Conservation (phyloP, 2,888 invertebrate genomes). For the Microctonus brassicae region DNA sequence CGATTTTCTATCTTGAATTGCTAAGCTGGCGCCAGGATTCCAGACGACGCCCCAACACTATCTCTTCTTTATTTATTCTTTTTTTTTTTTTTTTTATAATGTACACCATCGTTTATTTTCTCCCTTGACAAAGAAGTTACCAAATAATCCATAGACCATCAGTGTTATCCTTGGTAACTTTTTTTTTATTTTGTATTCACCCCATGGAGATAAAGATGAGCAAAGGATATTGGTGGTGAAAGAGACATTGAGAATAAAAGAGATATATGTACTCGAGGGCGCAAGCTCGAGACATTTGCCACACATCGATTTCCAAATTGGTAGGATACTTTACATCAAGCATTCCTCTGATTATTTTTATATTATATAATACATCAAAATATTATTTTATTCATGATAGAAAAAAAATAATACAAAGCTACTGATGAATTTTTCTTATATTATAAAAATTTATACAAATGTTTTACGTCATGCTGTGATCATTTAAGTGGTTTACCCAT, state of each 20-base stretch:
- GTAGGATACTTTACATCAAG: not conserved
- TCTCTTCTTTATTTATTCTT: too few species aligned
- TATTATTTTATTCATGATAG: not conserved
- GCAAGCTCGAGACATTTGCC: conserved; percentile 16
- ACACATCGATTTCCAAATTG: conserved; percentile 22
- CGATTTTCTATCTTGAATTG: conserved; percentile 16
- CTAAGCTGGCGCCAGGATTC: conserved; percentile 43
- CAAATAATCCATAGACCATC: not conserved
- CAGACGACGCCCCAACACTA: conserved; percentile 34
- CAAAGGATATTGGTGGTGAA: not conserved
- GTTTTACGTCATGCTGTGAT: not conserved
- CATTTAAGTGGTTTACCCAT: conserved; percentile 14
- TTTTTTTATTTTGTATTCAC: not conserved
- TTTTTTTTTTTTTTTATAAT: not conserved
- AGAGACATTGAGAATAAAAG: conserved; percentile 13
- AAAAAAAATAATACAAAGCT: not conserved
- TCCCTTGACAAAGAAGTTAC: not conserved
- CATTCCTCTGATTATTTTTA: not conserved
- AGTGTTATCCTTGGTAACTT: not conserved
- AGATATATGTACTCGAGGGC: conserved; percentile 17
- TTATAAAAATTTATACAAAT: not conserved
- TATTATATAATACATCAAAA: not conserved
- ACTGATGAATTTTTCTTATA: not conserved
- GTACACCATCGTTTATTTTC: conserved; percentile 27
- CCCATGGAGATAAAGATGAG: not conserved